A percentile compares a stretch with the other conserved stretches of the same genome.
These are phyloP conservation scores for Ochotona curzoniae DNA, from an alignment of 2,113 vertebrate genomes.

Conservation along the genomic window DNA sequence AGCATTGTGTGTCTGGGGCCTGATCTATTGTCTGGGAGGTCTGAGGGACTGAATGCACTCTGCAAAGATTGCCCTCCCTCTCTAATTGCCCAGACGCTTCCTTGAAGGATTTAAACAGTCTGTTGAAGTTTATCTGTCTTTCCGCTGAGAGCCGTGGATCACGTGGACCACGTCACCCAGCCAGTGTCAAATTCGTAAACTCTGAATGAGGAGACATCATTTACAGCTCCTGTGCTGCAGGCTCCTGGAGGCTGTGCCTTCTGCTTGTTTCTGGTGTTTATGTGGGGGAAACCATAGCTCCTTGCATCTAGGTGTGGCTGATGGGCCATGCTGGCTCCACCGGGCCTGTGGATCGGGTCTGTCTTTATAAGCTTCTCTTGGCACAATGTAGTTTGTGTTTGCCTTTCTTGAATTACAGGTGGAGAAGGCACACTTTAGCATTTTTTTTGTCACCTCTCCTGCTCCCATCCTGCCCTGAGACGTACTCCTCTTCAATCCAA, in stretches of 20 bases:
- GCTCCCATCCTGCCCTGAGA: background rate
- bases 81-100: conserved; percentile 89
- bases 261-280: background rate
- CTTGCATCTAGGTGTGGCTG: background rate
- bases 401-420: background rate
- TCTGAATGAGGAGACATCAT: conserved; percentile 60
- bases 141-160: conserved; percentile 82
- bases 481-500: too few species aligned
- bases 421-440: background rate
- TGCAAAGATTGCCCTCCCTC: conserved; percentile 95
- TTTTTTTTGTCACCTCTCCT: background rate
- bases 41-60: conserved; percentile 95
- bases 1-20: conserved; percentile 89
- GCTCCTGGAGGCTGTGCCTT: conserved; percentile 35
- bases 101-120: conserved; percentile 89
- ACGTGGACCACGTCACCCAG: conserved; percentile 79
- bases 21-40: conserved; percentile 96
- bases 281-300: background rate
- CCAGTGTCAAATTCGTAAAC: conserved; percentile 80
- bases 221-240: conserved; percentile 47
- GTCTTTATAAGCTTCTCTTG: background rate
- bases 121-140: conserved; percentile 87
- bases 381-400: background rate
- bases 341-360: background rate
- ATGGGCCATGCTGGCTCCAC: background rate